Conservation (phyloP, 2,113 vertebrate species). For the Phalacrocorax pelagicus region DNA sequence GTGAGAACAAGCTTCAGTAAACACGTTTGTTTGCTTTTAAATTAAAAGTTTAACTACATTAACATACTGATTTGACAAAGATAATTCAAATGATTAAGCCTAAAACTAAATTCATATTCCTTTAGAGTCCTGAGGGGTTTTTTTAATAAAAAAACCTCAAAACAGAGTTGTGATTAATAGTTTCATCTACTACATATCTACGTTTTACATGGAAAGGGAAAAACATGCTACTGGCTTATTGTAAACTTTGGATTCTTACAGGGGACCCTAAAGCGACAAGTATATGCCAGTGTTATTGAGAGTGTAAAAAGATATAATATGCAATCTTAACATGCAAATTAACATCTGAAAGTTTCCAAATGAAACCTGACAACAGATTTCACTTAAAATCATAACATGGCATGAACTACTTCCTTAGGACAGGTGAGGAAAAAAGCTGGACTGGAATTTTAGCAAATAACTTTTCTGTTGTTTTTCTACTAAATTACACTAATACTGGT, state of each 20-base stretch:
- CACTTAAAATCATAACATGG: not conserved
- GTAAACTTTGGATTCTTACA: not conserved
- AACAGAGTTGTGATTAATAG: not conserved
- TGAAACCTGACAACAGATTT: rapidly evolving
- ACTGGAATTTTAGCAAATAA: not conserved
- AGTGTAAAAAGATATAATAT: not conserved
- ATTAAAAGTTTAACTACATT: slow-evolving; percentile 15
- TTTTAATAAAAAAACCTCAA: no score
- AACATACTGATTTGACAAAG: not conserved
- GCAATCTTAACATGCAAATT: not conserved
- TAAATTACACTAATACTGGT: not conserved
- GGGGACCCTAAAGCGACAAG: not conserved
- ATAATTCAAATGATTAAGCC: not conserved
- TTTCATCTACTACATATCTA: rapidly evolving
- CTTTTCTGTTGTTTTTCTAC: not conserved
- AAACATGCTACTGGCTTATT: rapidly evolving
- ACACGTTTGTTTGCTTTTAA: slow-evolving; percentile 1
- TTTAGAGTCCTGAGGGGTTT: not conserved
- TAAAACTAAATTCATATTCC: not conserved
- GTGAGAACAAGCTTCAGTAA: slow-evolving; percentile 20
- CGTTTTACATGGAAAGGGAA: not conserved
- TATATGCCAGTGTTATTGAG: rapidly evolving
- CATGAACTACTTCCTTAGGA: not conserved
- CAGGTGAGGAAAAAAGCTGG: not conserved
- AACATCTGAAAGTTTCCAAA: not conserved